Conservation (phyloP, 2,113 vertebrate genomes). For the Burhinus bistriatus region DNA sequence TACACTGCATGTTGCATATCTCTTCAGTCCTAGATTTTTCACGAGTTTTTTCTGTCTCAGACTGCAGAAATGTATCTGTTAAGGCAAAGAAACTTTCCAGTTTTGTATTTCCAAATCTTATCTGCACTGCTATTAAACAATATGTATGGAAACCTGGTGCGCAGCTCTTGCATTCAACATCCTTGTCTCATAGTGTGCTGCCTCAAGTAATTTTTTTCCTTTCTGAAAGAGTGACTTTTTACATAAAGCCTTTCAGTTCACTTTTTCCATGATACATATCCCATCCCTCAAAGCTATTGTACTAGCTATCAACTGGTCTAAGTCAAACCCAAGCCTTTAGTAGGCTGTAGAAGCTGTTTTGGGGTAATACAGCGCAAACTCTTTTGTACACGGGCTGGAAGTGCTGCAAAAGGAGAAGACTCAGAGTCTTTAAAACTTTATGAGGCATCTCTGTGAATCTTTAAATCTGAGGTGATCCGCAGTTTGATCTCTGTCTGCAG, state of each 20-base stretch:
- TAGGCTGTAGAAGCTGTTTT: background rate
- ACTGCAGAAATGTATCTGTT: background rate
- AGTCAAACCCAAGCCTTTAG: background rate
- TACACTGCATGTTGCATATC: accelerated
- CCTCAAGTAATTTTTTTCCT: background rate
- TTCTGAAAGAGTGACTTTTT: background rate
- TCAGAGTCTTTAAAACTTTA: background rate
- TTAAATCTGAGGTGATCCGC: background rate
- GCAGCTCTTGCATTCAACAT: background rate
- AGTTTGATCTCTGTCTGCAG: background rate
- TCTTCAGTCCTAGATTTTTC: background rate
- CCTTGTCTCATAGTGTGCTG: background rate
- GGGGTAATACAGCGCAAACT: background rate
- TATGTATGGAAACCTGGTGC: background rate
- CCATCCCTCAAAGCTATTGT: background rate
- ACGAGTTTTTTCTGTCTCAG: background rate
- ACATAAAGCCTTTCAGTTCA: background rate
- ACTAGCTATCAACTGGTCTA: background rate
- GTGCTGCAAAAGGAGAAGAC: background rate
- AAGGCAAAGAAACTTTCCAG: background rate
- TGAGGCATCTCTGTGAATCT: background rate
- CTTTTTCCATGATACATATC: background rate
- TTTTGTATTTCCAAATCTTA: background rate
- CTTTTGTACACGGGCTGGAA: background rate
- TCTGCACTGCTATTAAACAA: background rate